A percentile compares a stretch with the other conserved stretches of the same genome.
phyloP scores from a whole-genome alignment of 2,797 vertebrate genomes.

The Chaetophractus vellerosus region DNA sequence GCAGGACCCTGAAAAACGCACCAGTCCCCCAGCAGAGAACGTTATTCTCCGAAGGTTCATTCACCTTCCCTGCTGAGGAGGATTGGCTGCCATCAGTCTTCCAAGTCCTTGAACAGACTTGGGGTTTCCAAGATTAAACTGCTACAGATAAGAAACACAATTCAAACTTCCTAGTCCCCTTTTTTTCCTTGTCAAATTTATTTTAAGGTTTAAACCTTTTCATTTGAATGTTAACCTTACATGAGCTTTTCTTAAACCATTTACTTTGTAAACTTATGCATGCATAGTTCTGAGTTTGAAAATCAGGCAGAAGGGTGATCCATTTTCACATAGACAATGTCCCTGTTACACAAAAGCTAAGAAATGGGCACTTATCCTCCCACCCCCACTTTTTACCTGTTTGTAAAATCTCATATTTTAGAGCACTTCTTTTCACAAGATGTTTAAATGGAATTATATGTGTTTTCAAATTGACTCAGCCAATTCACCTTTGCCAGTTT shows the following conservation, averaged over 20 bases:
- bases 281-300: not conserved
- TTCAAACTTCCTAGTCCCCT: not conserved
- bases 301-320: not conserved
- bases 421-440: not conserved
- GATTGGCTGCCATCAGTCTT: not conserved
- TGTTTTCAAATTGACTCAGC: not conserved
- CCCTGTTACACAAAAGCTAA: not conserved
- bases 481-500: not conserved
- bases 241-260: not conserved
- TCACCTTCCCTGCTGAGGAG: not conserved
- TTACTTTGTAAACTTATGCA: not conserved
- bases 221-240: not conserved
- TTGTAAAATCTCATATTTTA: not conserved
- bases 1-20: not conserved
- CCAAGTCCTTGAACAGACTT: too few relatives aligned
- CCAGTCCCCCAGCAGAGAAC: not conserved
- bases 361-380: not conserved
- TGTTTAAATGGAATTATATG: not conserved
- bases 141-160: not conserved
- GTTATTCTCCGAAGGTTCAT: rapidly evolving
- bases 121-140: not conserved
- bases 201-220: constrained; percentile 29
- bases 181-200: constrained; percentile 19
- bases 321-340: not conserved
- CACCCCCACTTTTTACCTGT: not conserved